These are phyloP conservation scores for Monodelphis domestica DNA, from an alignment of 2,797 vertebrate genomes.

Conservation along the genomic window DNA sequence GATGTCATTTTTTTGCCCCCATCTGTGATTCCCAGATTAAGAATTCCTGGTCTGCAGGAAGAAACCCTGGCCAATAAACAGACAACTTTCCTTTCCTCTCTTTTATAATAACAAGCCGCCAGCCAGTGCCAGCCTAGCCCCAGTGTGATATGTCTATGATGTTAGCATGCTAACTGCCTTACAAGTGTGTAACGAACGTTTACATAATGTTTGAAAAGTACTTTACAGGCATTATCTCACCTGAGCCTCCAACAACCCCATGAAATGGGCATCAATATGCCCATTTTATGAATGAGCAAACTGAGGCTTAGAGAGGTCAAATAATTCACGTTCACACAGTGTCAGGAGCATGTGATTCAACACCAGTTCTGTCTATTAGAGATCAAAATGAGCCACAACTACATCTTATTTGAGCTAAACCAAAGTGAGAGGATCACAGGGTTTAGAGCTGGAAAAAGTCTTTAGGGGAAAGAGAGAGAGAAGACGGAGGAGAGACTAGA, in stretches of 20 bases:
- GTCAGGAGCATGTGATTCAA: not conserved
- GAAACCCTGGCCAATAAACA: not conserved
- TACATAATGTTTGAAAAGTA: not conserved
- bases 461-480: too few relatives aligned
- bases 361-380: not conserved
- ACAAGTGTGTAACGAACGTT: not conserved
- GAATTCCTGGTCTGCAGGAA: not conserved
- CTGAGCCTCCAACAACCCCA: not conserved
- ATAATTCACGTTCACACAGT: not conserved
- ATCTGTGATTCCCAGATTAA: not conserved
- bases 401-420: not conserved
- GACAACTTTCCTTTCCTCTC: not conserved
- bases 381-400: not conserved
- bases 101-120: not conserved
- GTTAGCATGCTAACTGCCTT: not conserved
- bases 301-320: not conserved
- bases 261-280: too few relatives aligned
- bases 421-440: not conserved
- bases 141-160: not conserved
- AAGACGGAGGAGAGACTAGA: too few relatives aligned
- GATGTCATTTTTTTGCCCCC: not conserved
- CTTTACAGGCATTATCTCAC: not conserved
- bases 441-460: not conserved
- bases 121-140: not conserved
- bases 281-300: too few relatives aligned